Conservation (phyloP, 2,888 invertebrate species). For the Perizoma flavofasciatum region DNA sequence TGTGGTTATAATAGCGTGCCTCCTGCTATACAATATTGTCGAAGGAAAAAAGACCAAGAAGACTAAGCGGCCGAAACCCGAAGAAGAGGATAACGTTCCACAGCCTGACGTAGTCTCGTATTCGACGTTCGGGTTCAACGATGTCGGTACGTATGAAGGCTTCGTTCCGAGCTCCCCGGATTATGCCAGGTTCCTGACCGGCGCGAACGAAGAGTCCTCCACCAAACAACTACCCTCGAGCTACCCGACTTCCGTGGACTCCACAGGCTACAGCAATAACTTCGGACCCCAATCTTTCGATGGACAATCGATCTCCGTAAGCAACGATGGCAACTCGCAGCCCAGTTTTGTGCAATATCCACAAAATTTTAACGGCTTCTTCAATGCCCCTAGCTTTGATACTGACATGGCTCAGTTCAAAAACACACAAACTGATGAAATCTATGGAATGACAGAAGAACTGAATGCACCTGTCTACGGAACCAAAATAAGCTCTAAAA, state of each 20-base stretch:
- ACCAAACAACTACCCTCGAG: slow-evolving; percentile 70
- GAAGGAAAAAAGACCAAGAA: slow-evolving; percentile 64
- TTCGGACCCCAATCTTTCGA: slow-evolving; percentile 54
- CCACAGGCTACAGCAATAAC: slow-evolving; percentile 55
- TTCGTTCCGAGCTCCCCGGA: slow-evolving; percentile 75
- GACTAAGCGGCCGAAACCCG: slow-evolving; percentile 59
- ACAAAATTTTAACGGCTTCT: slow-evolving; percentile 56
- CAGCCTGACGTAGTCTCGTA: slow-evolving; percentile 75
- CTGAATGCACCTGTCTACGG: slow-evolving; percentile 65
- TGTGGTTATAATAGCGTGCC: slow-evolving; percentile 55
- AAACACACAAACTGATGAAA: slow-evolving; percentile 48
- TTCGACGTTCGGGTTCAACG: slow-evolving; percentile 76
- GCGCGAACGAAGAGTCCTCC: slow-evolving; percentile 59
- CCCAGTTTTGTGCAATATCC: slow-evolving; percentile 60
- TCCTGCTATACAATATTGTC: slow-evolving; percentile 48
- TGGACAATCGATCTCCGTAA: slow-evolving; percentile 46
- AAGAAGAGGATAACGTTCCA: slow-evolving; percentile 61
- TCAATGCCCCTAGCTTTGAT: slow-evolving; percentile 55
- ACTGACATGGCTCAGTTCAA: slow-evolving; percentile 48
- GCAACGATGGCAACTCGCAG: slow-evolving; percentile 52
- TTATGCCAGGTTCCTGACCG: slow-evolving; percentile 61
- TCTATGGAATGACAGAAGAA: slow-evolving; percentile 49
- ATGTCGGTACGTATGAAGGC: slow-evolving; percentile 71
- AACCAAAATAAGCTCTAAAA: slow-evolving; percentile 63
- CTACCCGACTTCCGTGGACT: slow-evolving; percentile 68